Evolutionary conservation across 1,140 invertebrate genomes (phyloP).

Genomic region (Drosophila parvula): DNA sequence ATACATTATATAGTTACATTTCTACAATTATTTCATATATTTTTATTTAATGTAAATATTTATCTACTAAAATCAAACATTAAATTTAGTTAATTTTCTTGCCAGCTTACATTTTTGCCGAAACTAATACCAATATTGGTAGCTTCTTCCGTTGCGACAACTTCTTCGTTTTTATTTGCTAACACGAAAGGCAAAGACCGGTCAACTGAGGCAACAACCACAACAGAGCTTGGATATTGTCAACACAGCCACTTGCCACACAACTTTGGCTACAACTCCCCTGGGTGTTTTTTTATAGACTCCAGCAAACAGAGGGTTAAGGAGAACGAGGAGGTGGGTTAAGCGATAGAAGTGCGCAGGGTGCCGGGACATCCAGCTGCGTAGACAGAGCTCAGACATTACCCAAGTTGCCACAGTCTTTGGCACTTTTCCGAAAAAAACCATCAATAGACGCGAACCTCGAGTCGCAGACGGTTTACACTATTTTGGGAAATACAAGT

Average conservation of each 20-base stretch:
- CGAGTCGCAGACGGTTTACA: conserved; percentile 28
- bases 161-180: conserved; percentile 45
- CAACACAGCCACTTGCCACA: conserved; percentile 71
- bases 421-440: conserved; percentile 56
- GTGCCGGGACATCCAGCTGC: conserved; percentile 65
- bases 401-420: conserved; percentile 39
- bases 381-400: conserved; percentile 72
- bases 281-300: conserved; percentile 10
- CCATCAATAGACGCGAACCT: conserved; percentile 8
- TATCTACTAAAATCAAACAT: background rate
- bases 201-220: conserved; percentile 52
- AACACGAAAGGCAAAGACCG: conserved; percentile 73
- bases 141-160: conserved; percentile 17
- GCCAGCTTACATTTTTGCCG: no score
- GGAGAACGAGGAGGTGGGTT: background rate
- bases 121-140: background rate
- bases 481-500: conserved; percentile 8
- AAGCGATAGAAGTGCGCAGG: conserved; percentile 1
- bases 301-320: conserved; percentile 3
- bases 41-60: background rate
- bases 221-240: conserved; percentile 59
- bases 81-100: background rate
- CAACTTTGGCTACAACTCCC: conserved; percentile 42
- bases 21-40: background rate
- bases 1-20: no score